Evolutionary conservation across 2,888 invertebrate genomes (phyloP).

Genomic region (Scrobipalpa atriplicella): DNA sequence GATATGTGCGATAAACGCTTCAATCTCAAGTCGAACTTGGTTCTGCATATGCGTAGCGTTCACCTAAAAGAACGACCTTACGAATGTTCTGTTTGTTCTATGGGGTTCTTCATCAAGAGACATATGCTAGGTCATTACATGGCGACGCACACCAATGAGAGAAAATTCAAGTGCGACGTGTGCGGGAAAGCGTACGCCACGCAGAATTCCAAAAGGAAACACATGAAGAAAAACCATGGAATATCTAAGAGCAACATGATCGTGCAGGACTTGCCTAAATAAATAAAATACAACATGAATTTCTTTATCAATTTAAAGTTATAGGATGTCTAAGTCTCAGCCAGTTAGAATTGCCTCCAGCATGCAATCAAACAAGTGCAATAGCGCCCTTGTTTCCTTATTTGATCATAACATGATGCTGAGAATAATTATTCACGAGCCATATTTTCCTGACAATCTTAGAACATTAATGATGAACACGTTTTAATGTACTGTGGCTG

Average conservation of each 20-base stretch:
- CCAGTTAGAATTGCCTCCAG: no score
- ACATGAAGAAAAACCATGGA: constrained; percentile 75
- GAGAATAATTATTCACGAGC: no score
- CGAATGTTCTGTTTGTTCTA: constrained; percentile 72
- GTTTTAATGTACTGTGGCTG: neutral
- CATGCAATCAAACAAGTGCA: no score
- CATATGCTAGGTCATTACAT: constrained; percentile 78
- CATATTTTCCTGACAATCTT: no score
- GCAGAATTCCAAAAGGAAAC: constrained; percentile 69
- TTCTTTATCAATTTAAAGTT: no score
- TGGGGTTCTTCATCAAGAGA: constrained; percentile 73
- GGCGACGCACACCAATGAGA: constrained; percentile 77
- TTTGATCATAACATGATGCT: no score
- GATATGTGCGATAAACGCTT: constrained; percentile 75
- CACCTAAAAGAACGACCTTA: constrained; percentile 73
- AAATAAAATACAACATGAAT: no score
- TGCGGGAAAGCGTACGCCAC: constrained; percentile 82
- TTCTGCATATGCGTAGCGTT: constrained; percentile 69
- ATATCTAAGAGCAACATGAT: constrained; percentile 46
- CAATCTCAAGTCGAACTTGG: constrained; percentile 66
- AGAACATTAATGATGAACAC: no score
- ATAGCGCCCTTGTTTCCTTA: no score
- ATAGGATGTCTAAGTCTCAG: neutral
- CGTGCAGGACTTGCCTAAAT: constrained; percentile 39
- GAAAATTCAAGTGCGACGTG: constrained; percentile 82